Evolutionary conservation across 1,140 invertebrate species (phyloP).

Genomic region (Melanaphis sacchari): DNA sequence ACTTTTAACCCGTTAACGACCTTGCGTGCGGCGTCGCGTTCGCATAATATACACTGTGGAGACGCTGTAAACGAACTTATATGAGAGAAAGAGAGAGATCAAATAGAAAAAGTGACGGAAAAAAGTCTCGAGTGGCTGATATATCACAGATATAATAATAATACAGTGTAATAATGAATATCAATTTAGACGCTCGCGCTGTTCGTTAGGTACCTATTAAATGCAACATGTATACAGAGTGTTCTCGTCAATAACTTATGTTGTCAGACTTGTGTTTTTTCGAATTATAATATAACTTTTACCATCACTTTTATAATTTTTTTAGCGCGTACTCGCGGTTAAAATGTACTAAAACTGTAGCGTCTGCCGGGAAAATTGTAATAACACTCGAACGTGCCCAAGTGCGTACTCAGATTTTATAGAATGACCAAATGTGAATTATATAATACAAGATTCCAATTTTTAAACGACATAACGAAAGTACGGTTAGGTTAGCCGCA

Average conservation of each 20-base stretch:
- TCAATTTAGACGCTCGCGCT: neutral
- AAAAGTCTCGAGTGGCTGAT: neutral
- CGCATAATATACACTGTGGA: neutral
- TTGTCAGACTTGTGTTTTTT: neutral
- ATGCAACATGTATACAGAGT: neutral
- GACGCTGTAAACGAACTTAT: neutral
- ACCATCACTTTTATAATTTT: neutral
- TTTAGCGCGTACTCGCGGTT: neutral
- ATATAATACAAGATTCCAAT: neutral
- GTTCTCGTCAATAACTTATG: neutral
- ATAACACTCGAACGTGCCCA: neutral
- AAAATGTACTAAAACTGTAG: neutral
- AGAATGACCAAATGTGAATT: neutral
- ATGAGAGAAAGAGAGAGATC: neutral
- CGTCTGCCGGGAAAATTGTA: neutral
- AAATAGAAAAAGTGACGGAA: neutral
- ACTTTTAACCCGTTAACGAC: conserved; percentile 31
- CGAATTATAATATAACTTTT: neutral
- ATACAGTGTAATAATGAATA: conserved; percentile 2
- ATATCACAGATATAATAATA: neutral
- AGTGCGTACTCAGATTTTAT: neutral
- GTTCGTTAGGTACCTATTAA: neutral
- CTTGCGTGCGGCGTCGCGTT: neutral
- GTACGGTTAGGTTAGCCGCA: neutral
- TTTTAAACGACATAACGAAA: neutral